Evolutionary conservation across 2,888 invertebrate genomes (phyloP).

Genomic region (Pycnomerus fuliginosus): DNA sequence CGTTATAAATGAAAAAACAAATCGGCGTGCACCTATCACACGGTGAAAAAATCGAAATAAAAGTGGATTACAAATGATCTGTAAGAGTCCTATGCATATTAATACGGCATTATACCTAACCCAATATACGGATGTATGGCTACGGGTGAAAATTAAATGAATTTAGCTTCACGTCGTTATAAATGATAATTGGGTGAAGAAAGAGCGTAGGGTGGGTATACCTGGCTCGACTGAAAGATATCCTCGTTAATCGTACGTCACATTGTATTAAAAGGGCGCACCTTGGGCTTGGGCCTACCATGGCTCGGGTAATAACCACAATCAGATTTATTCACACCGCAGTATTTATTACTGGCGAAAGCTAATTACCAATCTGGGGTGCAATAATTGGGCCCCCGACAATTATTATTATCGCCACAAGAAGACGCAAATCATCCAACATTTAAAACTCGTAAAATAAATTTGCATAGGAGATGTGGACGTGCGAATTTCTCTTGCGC

Average conservation of each 20-base stretch:
- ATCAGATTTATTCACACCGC: too few relatives aligned
- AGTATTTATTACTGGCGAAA: too few relatives aligned
- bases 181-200: slow-evolving; percentile 34
- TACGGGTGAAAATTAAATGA: slow-evolving; percentile 34
- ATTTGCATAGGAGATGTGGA: too few relatives aligned
- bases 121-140: slow-evolving; percentile 21
- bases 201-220: slow-evolving; percentile 21
- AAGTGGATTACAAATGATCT: slow-evolving; percentile 38
- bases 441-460: too few relatives aligned
- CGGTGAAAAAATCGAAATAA: slow-evolving; percentile 19
- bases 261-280: slow-evolving; percentile 45
- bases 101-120: slow-evolving; percentile 30
- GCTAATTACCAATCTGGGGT: too few relatives aligned
- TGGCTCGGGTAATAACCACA: background rate
- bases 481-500: too few relatives aligned
- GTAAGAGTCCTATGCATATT: slow-evolving; percentile 41
- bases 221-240: slow-evolving; percentile 30
- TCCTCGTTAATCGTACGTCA: slow-evolving; percentile 46
- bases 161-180: slow-evolving; percentile 26
- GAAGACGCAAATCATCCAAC: too few relatives aligned
- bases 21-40: slow-evolving; percentile 18
- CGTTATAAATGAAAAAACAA: slow-evolving; percentile 18
- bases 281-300: slow-evolving; percentile 29
- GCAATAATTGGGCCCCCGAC: too few relatives aligned
- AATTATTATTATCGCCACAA: too few relatives aligned